These are phyloP conservation scores for Chauna torquata DNA, from an alignment of 2,113 vertebrate genomes.

Conservation along the genomic window DNA sequence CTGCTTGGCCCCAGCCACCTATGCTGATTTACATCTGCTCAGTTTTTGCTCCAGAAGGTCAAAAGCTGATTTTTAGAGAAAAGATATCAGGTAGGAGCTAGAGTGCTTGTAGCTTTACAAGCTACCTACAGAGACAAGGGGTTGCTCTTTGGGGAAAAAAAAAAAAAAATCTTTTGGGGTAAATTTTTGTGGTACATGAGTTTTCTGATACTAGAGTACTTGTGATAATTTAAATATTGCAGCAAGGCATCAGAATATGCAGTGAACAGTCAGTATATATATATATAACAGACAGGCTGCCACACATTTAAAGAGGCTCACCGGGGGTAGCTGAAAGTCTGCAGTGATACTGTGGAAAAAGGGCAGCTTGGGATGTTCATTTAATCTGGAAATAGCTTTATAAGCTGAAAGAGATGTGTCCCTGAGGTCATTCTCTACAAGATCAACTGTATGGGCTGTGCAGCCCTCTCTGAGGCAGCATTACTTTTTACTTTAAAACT, in stretches of 20 bases:
- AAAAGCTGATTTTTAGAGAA: not conserved
- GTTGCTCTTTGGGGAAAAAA: not conserved
- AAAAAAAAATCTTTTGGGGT: not conserved
- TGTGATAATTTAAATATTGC: not conserved
- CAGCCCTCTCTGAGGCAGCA: not conserved
- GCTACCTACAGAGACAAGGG: not conserved
- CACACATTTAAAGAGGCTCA: not conserved
- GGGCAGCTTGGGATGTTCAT: not conserved
- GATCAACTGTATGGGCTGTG: not conserved
- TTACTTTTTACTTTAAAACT: not conserved
- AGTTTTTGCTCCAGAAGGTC: not conserved
- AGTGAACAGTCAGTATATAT: not conserved
- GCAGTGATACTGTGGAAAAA: not conserved
- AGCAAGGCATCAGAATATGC: not conserved
- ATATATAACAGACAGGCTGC: not conserved
- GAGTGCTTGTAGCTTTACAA: not conserved
- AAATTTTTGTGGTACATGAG: not conserved
- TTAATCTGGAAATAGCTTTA: conserved; percentile 27
- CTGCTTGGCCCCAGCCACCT: not conserved
- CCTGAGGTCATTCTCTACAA: not conserved
- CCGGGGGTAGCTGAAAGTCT: not conserved
- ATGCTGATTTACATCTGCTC: not conserved
- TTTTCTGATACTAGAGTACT: not conserved
- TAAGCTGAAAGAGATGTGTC: not conserved
- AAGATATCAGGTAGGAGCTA: not conserved